phyloP scores from a whole-genome alignment of 37 sponge, comb jelly and placozoan genomes.

The Oscarella lobularis region DNA sequence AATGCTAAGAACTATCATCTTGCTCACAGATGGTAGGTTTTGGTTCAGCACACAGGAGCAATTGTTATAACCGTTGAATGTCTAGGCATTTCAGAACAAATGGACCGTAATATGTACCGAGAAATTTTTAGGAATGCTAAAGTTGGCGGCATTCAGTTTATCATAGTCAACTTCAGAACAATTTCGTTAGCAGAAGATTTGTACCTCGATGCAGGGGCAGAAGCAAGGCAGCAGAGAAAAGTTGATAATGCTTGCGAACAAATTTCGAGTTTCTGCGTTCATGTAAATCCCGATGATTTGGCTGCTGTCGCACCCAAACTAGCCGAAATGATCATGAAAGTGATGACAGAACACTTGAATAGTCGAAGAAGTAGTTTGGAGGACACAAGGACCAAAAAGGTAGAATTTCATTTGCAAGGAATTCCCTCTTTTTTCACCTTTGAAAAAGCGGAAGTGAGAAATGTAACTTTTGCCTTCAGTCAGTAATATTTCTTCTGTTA shows the following conservation, averaged over 20 bases:
- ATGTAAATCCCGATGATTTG: neutral
- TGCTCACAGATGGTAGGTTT: too few relatives aligned
- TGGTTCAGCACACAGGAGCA: too few relatives aligned
- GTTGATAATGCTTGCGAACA: neutral
- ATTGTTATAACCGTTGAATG: too few relatives aligned
- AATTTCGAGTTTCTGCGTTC: neutral
- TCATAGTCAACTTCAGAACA: neutral
- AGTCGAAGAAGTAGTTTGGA: too few relatives aligned
- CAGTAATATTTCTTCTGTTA: too few relatives aligned
- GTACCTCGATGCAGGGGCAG: neutral
- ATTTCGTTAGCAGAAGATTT: neutral
- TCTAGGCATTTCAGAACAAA: neutral
- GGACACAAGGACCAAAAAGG: too few relatives aligned
- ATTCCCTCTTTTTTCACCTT: too few relatives aligned
- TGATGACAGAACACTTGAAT: neutral
- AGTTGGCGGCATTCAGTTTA: neutral
- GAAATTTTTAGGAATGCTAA: neutral
- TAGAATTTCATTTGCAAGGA: too few relatives aligned
- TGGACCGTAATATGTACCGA: neutral
- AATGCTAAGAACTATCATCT: too few relatives aligned
- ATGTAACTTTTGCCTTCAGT: too few relatives aligned
- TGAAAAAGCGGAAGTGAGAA: too few relatives aligned
- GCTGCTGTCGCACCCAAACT: neutral
- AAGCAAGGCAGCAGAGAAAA: neutral
- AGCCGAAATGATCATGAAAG: neutral